Evolutionary conservation across 2,113 vertebrate genomes (phyloP).

Genomic region (Syrrhaptes paradoxus): DNA sequence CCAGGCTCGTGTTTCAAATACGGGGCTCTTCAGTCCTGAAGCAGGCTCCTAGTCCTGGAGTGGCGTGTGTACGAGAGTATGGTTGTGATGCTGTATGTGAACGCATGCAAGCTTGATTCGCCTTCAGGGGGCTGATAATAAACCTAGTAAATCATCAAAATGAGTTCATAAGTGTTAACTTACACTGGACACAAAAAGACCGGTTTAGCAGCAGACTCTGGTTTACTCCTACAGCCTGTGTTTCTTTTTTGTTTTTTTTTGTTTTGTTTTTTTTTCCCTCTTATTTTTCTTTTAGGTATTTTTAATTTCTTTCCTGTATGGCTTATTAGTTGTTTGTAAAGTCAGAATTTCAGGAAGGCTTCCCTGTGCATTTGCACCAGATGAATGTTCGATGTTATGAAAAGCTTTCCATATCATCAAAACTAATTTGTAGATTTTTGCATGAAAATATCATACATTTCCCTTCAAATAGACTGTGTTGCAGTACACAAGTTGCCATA

Average conservation of each 20-base stretch:
- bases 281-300: constrained; percentile 70
- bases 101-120: constrained; percentile 90
- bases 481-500: constrained; percentile 89
- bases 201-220: constrained; percentile 90
- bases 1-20: constrained; percentile 86
- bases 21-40: constrained; percentile 81
- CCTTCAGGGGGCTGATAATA: constrained; percentile 86
- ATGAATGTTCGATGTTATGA: constrained; percentile 91
- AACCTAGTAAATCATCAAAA: constrained; percentile 85
- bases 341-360: constrained; percentile 86
- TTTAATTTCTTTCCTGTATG: constrained; percentile 79
- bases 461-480: constrained; percentile 84
- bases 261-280: constrained; percentile 11
- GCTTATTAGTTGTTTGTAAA: constrained; percentile 91
- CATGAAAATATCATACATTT: constrained; percentile 81
- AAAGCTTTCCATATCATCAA: constrained; percentile 89
- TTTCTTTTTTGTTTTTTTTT: constrained; percentile 70
- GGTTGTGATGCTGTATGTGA: constrained; percentile 91
- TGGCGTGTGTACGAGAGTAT: constrained; percentile 90
- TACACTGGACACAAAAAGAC: constrained; percentile 94
- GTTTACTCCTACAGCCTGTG: constrained; percentile 91
- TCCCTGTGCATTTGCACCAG: constrained; percentile 89
- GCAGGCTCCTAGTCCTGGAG: constrained; percentile 84
- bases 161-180: constrained; percentile 87
- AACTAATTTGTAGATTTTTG: constrained; percentile 87